Evolutionary conservation across 2,888 invertebrate genomes (phyloP).

Genomic region (Lasioglossum zephyrum): DNA sequence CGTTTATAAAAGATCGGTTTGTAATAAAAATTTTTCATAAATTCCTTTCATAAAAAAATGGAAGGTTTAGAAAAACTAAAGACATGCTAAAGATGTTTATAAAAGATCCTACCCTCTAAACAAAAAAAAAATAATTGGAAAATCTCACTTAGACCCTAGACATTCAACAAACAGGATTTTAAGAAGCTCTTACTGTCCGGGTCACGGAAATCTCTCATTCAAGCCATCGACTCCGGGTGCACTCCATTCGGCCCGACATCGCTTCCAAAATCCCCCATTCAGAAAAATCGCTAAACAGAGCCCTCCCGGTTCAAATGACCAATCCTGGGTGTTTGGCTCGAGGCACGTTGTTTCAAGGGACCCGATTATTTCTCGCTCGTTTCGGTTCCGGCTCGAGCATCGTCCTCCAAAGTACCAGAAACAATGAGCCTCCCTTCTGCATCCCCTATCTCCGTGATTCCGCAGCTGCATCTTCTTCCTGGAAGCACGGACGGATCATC

Average conservation of each 20-base stretch:
- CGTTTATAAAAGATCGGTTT: background rate
- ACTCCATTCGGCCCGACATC: background rate
- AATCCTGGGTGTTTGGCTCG: background rate
- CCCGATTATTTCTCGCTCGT: conserved; percentile 3
- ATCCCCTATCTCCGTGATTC: background rate
- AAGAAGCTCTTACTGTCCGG: background rate
- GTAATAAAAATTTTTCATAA: too few species aligned
- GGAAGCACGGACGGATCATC: background rate
- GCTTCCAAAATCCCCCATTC: background rate
- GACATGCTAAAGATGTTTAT: too few species aligned
- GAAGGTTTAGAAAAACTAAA: too few species aligned
- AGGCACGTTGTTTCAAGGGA: background rate
- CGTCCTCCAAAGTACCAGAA: background rate
- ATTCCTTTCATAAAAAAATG: too few species aligned
- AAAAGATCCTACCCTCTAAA: background rate
- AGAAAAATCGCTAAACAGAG: background rate
- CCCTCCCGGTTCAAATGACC: background rate
- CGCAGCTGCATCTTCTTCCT: background rate
- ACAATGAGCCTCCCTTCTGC: background rate
- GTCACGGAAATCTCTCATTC: background rate
- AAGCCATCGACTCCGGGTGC: background rate
- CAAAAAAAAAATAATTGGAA: background rate
- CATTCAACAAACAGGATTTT: background rate
- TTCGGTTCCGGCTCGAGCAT: background rate
- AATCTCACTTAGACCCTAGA: background rate